These are phyloP conservation scores for Mesoclemmys tuberculata DNA, from an alignment of 2,113 vertebrate species.

Conservation along the genomic window DNA sequence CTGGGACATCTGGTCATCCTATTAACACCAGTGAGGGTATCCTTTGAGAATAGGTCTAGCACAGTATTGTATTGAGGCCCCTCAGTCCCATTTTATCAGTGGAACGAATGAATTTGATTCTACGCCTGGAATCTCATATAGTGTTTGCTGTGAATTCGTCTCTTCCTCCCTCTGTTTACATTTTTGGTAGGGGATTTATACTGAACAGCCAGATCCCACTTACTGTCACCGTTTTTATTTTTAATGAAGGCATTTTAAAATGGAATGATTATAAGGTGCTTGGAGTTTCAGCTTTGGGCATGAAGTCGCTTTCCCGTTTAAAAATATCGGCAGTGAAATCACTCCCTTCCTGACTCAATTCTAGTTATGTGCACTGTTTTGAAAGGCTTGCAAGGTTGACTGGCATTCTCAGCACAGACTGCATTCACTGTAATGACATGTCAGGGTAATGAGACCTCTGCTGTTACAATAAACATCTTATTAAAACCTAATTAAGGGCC, in stretches of 20 bases:
- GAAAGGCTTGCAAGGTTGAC: conserved; percentile 49
- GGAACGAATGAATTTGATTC: not conserved
- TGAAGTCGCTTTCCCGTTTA: conserved; percentile 35
- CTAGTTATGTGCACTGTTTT: not conserved
- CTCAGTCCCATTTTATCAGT: too few relatives aligned
- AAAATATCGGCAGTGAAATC: conserved; percentile 28
- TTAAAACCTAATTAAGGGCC: conserved; percentile 66
- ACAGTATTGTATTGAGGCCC: too few relatives aligned
- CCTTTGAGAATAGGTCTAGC: not conserved
- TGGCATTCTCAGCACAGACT: conserved; percentile 53
- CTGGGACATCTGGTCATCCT: too few relatives aligned
- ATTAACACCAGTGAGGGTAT: not conserved
- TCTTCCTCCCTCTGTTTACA: not conserved
- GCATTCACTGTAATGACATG: conserved; percentile 51
- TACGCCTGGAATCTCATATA: not conserved
- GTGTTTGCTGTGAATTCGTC: conserved; percentile 29
- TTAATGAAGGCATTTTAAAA: conserved; percentile 25
- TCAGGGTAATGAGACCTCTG: conserved; percentile 61
- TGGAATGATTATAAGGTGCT: conserved; percentile 60
- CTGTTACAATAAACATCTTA: conserved; percentile 60
- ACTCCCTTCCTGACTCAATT: conserved; percentile 43
- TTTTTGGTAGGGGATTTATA: conserved; percentile 36
- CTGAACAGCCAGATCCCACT: conserved; percentile 55
- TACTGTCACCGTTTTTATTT: not conserved
- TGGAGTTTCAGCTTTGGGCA: conserved; percentile 40